Conservation (phyloP, 2,797 vertebrate genomes). For the Onychomys torridus region DNA sequence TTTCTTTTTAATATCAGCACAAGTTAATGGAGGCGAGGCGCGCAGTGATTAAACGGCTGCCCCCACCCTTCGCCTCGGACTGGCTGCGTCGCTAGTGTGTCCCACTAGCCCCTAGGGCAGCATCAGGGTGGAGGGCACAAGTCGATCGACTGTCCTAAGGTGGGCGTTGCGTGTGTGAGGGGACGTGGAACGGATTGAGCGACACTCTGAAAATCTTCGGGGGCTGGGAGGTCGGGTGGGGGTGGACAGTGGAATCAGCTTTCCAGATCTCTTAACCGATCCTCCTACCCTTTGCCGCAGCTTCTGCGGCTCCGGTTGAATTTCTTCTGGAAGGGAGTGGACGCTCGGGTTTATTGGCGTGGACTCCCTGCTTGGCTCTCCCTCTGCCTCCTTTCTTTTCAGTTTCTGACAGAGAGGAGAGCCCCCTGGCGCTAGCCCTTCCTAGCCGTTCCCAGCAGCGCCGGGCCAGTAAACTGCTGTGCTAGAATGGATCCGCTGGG, state of each 20-base stretch:
- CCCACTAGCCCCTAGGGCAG: background rate
- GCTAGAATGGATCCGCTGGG: slow-evolving; percentile 15
- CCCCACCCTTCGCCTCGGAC: slow-evolving; percentile 52
- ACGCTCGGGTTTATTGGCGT: background rate
- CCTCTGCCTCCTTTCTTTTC: background rate
- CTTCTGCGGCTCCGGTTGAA: slow-evolving; percentile 45
- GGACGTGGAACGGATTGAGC: background rate
- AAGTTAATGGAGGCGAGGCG: slow-evolving; percentile 70
- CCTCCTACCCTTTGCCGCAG: background rate
- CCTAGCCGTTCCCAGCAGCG: slow-evolving; percentile 39
- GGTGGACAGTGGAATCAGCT: background rate
- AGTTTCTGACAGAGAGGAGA: slow-evolving; percentile 60
- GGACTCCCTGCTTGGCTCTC: background rate
- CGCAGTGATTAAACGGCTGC: slow-evolving; percentile 59
- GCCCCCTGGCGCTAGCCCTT: slow-evolving; percentile 78
- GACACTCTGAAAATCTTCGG: background rate
- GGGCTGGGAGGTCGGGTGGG: background rate
- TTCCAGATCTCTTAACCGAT: background rate
- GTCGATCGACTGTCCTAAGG: background rate
- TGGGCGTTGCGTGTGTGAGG: background rate
- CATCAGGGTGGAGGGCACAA: background rate
- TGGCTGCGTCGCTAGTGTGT: background rate
- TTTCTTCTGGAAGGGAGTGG: slow-evolving; percentile 5
- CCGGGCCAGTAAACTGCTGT: background rate
- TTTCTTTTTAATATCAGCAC: slow-evolving; percentile 80